A percentile compares a stretch with the other conserved stretches of the same genome.
Evolutionary conservation across 2,113 vertebrate genomes (phyloP).

Genomic region (Pyxicephalus adspersus): DNA sequence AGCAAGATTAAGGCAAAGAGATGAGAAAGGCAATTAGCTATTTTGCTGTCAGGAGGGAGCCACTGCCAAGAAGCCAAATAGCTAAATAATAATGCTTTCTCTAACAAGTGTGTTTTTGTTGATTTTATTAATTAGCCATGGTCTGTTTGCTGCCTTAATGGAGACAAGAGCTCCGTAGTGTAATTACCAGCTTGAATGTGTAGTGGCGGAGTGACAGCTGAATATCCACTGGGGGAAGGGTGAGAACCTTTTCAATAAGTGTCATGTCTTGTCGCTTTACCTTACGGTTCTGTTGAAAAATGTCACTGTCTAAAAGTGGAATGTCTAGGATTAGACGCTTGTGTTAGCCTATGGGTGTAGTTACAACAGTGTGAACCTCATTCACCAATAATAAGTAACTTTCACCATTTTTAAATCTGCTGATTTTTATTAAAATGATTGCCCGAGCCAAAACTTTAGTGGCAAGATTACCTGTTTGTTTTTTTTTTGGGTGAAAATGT

Average conservation of each 20-base stretch:
- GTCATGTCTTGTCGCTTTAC: not conserved
- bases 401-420: not conserved
- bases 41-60: not conserved
- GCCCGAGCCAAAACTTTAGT: not conserved
- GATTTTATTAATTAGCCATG: constrained; percentile 52
- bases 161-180: constrained; percentile 40
- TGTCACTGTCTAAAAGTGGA: not conserved
- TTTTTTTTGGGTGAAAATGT: not conserved
- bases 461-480: not conserved
- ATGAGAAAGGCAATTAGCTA: not conserved
- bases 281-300: constrained; percentile 9
- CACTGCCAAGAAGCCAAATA: constrained; percentile 3
- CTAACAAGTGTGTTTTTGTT: constrained; percentile 45
- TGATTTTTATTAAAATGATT: not conserved
- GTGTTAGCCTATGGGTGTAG: not conserved
- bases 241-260: constrained; percentile 9
- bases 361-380: not conserved
- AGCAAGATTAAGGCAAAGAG: not conserved
- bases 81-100: constrained; percentile 30
- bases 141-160: constrained; percentile 47
- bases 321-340: not conserved
- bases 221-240: constrained; percentile 27
- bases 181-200: constrained; percentile 39
- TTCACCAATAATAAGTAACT: not conserved
- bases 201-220: constrained; percentile 35